These are phyloP conservation scores for Crax fasciolata DNA, from an alignment of 2,797 vertebrate species.

Conservation along the genomic window DNA sequence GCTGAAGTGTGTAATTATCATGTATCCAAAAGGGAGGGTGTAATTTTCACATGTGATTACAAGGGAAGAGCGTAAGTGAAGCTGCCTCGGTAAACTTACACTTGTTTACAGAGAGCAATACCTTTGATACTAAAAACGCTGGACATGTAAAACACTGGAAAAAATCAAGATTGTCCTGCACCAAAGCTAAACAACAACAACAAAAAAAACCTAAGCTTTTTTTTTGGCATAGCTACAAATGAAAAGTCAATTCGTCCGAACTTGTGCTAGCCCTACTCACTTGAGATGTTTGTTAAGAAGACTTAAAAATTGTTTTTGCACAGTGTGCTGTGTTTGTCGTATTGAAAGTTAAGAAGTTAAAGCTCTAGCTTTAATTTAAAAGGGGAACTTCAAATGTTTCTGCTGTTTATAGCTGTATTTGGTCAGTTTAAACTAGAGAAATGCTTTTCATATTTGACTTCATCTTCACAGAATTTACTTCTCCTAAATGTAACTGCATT, in stretches of 20 bases:
- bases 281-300: constrained; percentile 63
- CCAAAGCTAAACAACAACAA: constrained; percentile 62
- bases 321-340: not conserved
- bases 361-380: constrained; percentile 25
- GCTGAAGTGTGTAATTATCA: constrained; percentile 93
- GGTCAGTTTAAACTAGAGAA: constrained; percentile 68
- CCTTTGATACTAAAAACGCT: constrained; percentile 85
- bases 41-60: constrained; percentile 95
- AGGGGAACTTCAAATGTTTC: constrained; percentile 46
- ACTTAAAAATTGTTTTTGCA: constrained; percentile 50
- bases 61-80: constrained; percentile 88
- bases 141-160: constrained; percentile 71
- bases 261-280: constrained; percentile 34
- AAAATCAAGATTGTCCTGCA: constrained; percentile 67
- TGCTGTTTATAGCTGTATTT: constrained; percentile 52
- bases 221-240: constrained; percentile 66
- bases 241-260: constrained; percentile 68
- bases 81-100: constrained; percentile 83
- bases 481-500: constrained; percentile 45
- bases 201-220: constrained; percentile 43
- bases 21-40: constrained; percentile 93
- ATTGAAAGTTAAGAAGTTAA: constrained; percentile 45
- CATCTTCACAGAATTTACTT: constrained; percentile 67
- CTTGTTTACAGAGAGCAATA: constrained; percentile 88
- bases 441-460: constrained; percentile 69